Base-by-base conservation (phyloP, 2,888 invertebrate genomes). In the Drosophila meridionalis region DNA sequence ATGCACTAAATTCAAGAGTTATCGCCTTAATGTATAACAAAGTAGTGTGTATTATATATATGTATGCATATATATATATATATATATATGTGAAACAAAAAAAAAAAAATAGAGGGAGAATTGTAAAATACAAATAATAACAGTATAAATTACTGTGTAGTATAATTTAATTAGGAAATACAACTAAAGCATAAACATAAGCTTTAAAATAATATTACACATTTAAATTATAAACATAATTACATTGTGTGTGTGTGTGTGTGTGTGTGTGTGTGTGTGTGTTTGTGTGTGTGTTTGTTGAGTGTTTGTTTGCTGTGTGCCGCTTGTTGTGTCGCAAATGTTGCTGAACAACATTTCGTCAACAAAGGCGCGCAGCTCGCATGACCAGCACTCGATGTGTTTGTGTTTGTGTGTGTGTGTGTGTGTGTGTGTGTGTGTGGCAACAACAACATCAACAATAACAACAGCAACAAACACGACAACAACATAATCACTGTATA, bases 201-300 rank as follows among this genome's bases (percentile, higher is more conserved):
- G 62, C 60, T 78, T 67, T 71, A 67, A 78, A 78, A 81, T 81
- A 75, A 88, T 75, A 86, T 85, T 85, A 88, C 76, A 85, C 70
- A 32, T 79, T 74, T 78, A 88, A 85, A 83, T 88, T 87, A 88
- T 82, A 86, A 88, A 86, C 88, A 86, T 85, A 88, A 85, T 85
- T 85, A 85, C 85, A 85, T 77, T 79, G 78, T 84, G 73, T 75
- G 55, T 69, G 11, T 61, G 50, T 28, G 48, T 69, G 50, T 62
- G 50, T 28, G 48, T 69, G 47, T 55, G 20, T 56, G n/a, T n/a
- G n/a, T n/a, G n/a, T n/a, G 56, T 43, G 32, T 63, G 50, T 57
- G 50, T 36, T 45, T 42, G n/a, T 55, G 20, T 45, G 40, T 43
- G 28, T 59, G 58, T 43, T 20, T 55, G 42, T 45, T 57, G 57